Percentiles rank a stretch among this genome's conserved stretches.
Conservation (phyloP, 2,797 vertebrate species). For the Pipistrellus pipistrellus region DNA sequence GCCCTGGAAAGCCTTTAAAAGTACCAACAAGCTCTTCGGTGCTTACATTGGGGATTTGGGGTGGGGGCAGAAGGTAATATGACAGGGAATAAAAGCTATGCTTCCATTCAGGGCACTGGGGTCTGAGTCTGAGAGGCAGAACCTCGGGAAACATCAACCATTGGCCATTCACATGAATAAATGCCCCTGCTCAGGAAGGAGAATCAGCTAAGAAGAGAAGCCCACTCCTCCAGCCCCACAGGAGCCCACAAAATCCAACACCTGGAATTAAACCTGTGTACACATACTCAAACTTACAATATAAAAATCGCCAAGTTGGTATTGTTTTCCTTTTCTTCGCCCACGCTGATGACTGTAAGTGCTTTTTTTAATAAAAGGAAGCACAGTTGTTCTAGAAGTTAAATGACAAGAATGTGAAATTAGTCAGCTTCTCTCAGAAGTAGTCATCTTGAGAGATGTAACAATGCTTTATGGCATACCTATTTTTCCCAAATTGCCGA, state of each 20-base stretch:
- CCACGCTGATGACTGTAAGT: slow-evolving; percentile 88
- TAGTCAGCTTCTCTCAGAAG: slow-evolving; percentile 33
- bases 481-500: slow-evolving; percentile 91
- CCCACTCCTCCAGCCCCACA: background rate
- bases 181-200: background rate
- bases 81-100: background rate
- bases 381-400: slow-evolving; percentile 87
- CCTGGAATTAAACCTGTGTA: background rate
- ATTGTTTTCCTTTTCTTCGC: slow-evolving; percentile 86
- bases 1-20: background rate
- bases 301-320: slow-evolving; percentile 87
- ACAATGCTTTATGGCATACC: slow-evolving; percentile 80
- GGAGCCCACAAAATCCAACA: background rate
- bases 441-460: slow-evolving; percentile 42
- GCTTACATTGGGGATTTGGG: background rate
- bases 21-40: background rate
- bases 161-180: slow-evolving; percentile 3
- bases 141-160: background rate
- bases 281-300: slow-evolving; percentile 83
- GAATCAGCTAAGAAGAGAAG: background rate
- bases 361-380: slow-evolving; percentile 90
- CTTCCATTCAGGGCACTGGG: background rate
- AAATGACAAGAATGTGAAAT: slow-evolving; percentile 71
- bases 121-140: background rate
- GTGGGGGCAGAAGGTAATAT: fast-evolving